A percentile compares a stretch with the other conserved stretches of the same genome.
These are phyloP conservation scores for Pagetopsis macropterus DNA, from an alignment of 2,797 vertebrate species.

Conservation along the genomic window DNA sequence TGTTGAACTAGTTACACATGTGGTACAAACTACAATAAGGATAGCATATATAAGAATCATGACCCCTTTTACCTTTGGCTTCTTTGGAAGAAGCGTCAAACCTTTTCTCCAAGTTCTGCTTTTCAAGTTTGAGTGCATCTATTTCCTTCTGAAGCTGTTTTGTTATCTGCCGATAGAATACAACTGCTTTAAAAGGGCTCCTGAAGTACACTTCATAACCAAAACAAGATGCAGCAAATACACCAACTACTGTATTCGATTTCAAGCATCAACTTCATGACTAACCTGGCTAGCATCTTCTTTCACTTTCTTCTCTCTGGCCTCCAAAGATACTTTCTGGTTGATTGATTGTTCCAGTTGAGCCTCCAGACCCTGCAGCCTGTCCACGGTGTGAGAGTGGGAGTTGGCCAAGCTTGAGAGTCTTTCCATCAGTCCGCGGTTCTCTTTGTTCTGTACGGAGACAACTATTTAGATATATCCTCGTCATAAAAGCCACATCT, in stretches of 20 bases:
- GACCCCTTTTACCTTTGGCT: constrained; percentile 83
- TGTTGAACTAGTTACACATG: constrained; percentile 11
- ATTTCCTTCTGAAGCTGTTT: constrained; percentile 82
- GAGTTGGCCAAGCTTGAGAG: constrained; percentile 86
- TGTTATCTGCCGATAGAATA: constrained; percentile 61
- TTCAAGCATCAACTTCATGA: constrained; percentile 13
- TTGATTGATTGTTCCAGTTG: constrained; percentile 85
- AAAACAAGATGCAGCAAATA: constrained; percentile 1
- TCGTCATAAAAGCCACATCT: not conserved
- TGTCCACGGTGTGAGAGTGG: constrained; percentile 84
- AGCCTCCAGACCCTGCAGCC: constrained; percentile 86
- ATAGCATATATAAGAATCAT: not conserved
- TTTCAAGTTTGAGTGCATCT: constrained; percentile 83
- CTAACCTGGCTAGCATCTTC: constrained; percentile 86
- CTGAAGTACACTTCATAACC: not conserved
- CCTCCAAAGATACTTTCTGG: constrained; percentile 82
- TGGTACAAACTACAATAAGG: not conserved
- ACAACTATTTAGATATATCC: constrained; percentile 2
- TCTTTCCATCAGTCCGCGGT: constrained; percentile 90
- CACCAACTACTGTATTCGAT: not conserved
- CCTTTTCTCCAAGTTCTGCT: constrained; percentile 82
- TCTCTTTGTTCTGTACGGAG: constrained; percentile 89
- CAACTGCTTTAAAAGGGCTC: not conserved
- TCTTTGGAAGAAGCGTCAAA: constrained; percentile 84
- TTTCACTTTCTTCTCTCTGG: constrained; percentile 84